These are phyloP conservation scores for Cynopterus brachyotis DNA, from an alignment of 2,113 vertebrate genomes.

Conservation along the genomic window DNA sequence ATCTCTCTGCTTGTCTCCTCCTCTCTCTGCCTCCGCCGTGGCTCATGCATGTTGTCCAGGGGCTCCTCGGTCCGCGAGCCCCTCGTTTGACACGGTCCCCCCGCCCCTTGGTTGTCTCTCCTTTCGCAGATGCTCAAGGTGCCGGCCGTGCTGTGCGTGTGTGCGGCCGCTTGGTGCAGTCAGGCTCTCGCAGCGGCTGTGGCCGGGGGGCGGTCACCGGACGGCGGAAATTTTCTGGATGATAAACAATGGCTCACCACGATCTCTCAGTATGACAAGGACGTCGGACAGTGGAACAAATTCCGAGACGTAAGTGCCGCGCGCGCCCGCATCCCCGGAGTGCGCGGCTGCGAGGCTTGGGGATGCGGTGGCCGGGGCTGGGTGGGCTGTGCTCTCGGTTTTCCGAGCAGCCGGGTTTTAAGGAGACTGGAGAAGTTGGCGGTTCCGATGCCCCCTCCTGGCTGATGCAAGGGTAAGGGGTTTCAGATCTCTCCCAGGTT, in stretches of 20 bases:
- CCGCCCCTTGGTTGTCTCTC: slow-evolving; percentile 75
- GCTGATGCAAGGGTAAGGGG: too few species aligned
- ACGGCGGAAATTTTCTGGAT: slow-evolving; percentile 96
- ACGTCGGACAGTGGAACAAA: slow-evolving; percentile 94
- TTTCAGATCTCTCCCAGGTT: neutral
- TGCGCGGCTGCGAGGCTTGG: neutral
- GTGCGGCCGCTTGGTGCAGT: slow-evolving; percentile 87
- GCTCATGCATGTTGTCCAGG: neutral
- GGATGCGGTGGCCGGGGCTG: neutral
- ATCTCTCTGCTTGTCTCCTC: neutral
- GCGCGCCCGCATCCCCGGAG: neutral
- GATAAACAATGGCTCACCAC: slow-evolving; percentile 94
- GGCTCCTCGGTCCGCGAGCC: neutral
- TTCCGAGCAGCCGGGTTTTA: neutral
- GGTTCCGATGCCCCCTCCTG: neutral
- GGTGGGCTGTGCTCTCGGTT: neutral
- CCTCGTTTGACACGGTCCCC: neutral
- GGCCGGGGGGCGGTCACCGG: slow-evolving; percentile 87
- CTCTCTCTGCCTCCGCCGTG: neutral
- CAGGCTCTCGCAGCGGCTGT: slow-evolving; percentile 83
- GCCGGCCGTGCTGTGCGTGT: slow-evolving; percentile 89
- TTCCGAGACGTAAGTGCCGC: slow-evolving; percentile 95
- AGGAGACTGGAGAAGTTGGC: neutral
- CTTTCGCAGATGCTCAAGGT: slow-evolving; percentile 91
- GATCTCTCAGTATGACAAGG: slow-evolving; percentile 87